Conservation (phyloP, 2,113 vertebrate species). For the Trochalopteron elliotii region DNA sequence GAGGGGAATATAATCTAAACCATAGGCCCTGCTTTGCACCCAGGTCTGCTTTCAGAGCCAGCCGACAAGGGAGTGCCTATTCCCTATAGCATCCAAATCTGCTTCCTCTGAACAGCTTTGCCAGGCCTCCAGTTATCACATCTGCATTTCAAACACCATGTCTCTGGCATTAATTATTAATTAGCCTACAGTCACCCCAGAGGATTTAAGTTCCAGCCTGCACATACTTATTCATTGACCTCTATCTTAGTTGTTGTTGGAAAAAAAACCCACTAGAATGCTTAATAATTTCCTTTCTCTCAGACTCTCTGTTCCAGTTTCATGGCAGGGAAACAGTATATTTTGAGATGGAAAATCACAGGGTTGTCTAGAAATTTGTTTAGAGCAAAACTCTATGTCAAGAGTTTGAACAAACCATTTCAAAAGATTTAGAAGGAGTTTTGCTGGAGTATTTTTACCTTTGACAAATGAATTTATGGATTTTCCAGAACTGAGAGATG, state of each 20-base stretch:
- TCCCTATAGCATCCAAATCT: constrained; percentile 84
- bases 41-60: constrained; percentile 81
- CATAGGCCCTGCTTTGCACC: constrained; percentile 84
- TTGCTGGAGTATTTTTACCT: constrained; percentile 38
- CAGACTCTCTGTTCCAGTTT: constrained; percentile 73
- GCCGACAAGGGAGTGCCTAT: constrained; percentile 83
- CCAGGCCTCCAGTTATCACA: constrained; percentile 94
- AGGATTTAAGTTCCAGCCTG: constrained; percentile 92
- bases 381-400: constrained; percentile 62
- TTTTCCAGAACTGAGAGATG: constrained; percentile 28
- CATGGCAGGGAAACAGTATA: constrained; percentile 50
- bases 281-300: constrained; percentile 82
- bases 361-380: constrained; percentile 61
- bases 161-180: constrained; percentile 99
- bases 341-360: constrained; percentile 69
- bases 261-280: constrained; percentile 75
- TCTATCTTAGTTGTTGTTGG: constrained; percentile 83
- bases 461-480: constrained; percentile 46
- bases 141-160: constrained; percentile 99
- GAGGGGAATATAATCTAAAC: constrained; percentile 90
- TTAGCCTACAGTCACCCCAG: constrained; percentile 97
- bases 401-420: constrained; percentile 41
- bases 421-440: constrained; percentile 56
- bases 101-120: constrained; percentile 91
- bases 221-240: constrained; percentile 89